Evolutionary conservation across 1,140 invertebrate species (phyloP).

Genomic region (Sminthurides bifidus): DNA sequence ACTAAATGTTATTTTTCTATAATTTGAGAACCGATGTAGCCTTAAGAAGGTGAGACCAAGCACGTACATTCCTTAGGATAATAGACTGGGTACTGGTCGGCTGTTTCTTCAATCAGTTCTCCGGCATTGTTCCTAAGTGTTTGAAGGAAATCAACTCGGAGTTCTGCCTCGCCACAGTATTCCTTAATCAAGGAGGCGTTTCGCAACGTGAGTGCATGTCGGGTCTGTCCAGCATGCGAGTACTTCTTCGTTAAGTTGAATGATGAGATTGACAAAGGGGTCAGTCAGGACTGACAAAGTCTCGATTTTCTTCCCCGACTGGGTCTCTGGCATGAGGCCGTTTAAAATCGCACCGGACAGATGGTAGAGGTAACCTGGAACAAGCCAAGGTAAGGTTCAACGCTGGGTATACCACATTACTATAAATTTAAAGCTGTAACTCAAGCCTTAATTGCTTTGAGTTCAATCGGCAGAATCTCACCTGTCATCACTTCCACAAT

Average conservation of each 20-base stretch:
- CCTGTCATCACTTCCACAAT: slow-evolving; percentile 37
- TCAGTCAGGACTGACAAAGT: slow-evolving; percentile 41
- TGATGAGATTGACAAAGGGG: slow-evolving; percentile 41
- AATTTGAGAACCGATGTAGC: not conserved
- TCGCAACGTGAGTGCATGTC: slow-evolving; percentile 28
- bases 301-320: slow-evolving; percentile 36
- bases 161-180: slow-evolving; percentile 9
- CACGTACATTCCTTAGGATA: no score
- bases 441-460: not conserved
- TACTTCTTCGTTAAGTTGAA: slow-evolving; percentile 40
- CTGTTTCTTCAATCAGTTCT: not conserved
- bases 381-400: not conserved
- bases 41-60: no score
- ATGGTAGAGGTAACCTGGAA: slow-evolving; percentile 38
- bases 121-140: slow-evolving; percentile 8
- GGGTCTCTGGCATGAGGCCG: slow-evolving; percentile 31
- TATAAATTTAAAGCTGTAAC: not conserved
- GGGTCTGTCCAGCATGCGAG: slow-evolving; percentile 34
- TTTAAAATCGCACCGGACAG: slow-evolving; percentile 36
- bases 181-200: slow-evolving; percentile 32
- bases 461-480: slow-evolving; percentile 13
- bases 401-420: not conserved
- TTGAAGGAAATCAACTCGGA: slow-evolving; percentile 1
- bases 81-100: no score
- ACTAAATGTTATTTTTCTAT: not conserved